phyloP scores from a whole-genome alignment of 1,140 invertebrate genomes.

The Oncopodura yosiiana region DNA sequence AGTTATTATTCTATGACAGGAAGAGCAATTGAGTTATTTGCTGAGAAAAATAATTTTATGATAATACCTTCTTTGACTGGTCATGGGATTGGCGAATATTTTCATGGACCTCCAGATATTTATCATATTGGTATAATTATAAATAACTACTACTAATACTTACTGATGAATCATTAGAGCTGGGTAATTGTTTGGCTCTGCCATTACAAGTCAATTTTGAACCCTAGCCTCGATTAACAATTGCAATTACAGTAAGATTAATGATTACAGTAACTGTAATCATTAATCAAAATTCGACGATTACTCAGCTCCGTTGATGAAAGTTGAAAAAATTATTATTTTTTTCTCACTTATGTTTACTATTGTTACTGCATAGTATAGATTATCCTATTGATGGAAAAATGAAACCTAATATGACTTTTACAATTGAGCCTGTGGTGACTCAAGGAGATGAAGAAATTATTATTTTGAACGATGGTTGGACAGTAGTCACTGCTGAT shows the following conservation, averaged over 20 bases:
- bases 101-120: slow-evolving; percentile 86
- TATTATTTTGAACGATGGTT: slow-evolving; percentile 67
- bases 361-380: slow-evolving; percentile 38
- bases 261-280: neutral
- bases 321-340: neutral
- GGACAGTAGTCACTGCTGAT: slow-evolving; percentile 75
- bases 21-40: slow-evolving; percentile 52
- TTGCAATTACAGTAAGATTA: neutral
- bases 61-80: slow-evolving; percentile 74
- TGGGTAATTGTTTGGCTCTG: too few relatives aligned
- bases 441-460: slow-evolving; percentile 59
- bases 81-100: slow-evolving; percentile 85
- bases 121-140: slow-evolving; percentile 50
- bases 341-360: neutral
- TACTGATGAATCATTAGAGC: neutral
- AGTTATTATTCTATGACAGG: slow-evolving; percentile 38
- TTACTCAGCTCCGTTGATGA: too few relatives aligned
- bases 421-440: slow-evolving; percentile 87
- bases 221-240: too few relatives aligned
- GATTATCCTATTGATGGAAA: slow-evolving; percentile 57
- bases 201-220: too few relatives aligned
- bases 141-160: slow-evolving; percentile 3
- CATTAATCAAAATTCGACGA: too few relatives aligned
- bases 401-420: slow-evolving; percentile 82
- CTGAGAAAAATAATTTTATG: slow-evolving; percentile 51